A percentile compares a stretch with the other conserved stretches of the same genome.
These are phyloP conservation scores for Agrotis exclamationis DNA, from an alignment of 2,888 invertebrate species.

Conservation along the genomic window DNA sequence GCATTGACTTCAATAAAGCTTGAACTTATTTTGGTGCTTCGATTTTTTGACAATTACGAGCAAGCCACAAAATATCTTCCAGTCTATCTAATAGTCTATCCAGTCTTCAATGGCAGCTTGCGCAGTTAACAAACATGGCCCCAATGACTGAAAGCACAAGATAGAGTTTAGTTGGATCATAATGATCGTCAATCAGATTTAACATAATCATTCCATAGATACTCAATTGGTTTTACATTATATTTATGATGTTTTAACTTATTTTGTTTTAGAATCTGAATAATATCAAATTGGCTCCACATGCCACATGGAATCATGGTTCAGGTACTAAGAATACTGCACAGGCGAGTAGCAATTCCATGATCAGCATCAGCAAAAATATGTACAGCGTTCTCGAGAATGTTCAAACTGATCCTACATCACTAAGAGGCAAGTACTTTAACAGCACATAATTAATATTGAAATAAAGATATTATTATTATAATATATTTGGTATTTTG, in stretches of 20 bases:
- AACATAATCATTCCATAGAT: not conserved
- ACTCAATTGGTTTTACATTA: not conserved
- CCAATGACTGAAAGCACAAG: no score
- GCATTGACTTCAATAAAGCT: no score
- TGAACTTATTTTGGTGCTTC: no score
- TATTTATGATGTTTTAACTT: not conserved
- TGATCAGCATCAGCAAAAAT: constrained; percentile 82
- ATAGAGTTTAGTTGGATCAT: no score
- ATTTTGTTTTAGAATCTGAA: constrained; percentile 78
- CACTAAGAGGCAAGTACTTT: constrained; percentile 77
- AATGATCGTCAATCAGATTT: no score
- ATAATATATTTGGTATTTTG: not conserved
- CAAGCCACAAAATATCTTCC: no score
- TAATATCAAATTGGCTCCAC: constrained; percentile 84
- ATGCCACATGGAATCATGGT: constrained; percentile 84
- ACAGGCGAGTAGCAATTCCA: constrained; percentile 78
- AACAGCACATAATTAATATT: no score
- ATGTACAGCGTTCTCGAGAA: constrained; percentile 84
- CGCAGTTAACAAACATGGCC: no score
- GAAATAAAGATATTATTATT: not conserved
- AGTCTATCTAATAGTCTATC: no score
- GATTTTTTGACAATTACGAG: no score
- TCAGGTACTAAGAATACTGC: constrained; percentile 83
- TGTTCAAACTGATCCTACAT: constrained; percentile 80
- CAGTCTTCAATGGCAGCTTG: no score